Conservation (phyloP, 2,797 vertebrate species). For the Phataginus tricuspis region DNA sequence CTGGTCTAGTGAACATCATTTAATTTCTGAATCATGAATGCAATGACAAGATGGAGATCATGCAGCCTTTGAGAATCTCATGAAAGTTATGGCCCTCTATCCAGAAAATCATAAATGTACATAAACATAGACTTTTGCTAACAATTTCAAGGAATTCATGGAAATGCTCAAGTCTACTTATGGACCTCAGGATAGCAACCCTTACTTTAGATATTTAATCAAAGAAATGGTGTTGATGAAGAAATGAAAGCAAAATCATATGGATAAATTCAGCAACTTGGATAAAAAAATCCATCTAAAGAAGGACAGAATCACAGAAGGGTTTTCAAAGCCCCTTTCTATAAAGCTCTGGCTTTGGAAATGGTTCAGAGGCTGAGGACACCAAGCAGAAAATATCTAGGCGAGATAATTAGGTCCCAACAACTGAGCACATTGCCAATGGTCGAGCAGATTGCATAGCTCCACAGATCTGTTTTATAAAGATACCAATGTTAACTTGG, state of each 20-base stretch:
- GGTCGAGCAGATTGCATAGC: background rate
- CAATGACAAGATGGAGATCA: background rate
- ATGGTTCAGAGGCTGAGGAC: background rate
- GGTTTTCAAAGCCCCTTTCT: background rate
- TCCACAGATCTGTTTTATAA: too few relatives aligned
- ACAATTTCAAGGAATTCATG: background rate
- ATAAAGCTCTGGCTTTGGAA: conserved; percentile 15
- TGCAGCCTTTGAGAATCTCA: background rate
- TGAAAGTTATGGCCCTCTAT: background rate
- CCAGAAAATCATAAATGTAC: background rate
- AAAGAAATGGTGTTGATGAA: background rate
- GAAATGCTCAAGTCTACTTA: background rate
- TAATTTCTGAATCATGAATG: background rate
- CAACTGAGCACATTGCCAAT: background rate
- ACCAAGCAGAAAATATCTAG: conserved; percentile 37
- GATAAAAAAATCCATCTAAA: background rate
- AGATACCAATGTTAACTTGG: background rate
- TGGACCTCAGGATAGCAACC: background rate
- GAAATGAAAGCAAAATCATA: background rate
- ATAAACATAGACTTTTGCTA: background rate
- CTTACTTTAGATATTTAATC: background rate
- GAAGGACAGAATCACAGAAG: background rate
- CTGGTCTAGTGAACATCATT: background rate
- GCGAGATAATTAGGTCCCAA: background rate
- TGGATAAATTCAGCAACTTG: background rate